These are phyloP conservation scores for Apodemia mormo DNA, from an alignment of 2,888 invertebrate species.

Conservation along the genomic window DNA sequence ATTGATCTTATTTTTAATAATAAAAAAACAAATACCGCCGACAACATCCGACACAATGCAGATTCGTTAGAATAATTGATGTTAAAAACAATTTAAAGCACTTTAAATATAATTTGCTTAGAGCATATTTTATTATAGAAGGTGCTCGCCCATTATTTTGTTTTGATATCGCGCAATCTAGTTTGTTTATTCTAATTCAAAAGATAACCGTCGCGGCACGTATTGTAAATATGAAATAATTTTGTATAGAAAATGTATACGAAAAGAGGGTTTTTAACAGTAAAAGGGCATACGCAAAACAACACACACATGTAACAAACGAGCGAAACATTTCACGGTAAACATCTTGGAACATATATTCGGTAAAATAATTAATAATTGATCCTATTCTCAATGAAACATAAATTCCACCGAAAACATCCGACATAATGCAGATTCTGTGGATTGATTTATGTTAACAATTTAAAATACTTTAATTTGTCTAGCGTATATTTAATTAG, in stretches of 20 bases:
- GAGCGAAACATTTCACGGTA: neutral
- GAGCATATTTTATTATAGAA: neutral
- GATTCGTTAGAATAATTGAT: constrained; percentile 2
- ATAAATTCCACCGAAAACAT: neutral
- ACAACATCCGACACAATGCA: constrained; percentile 14
- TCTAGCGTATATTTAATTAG: no score
- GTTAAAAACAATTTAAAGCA: constrained; percentile 8
- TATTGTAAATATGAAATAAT: no score
- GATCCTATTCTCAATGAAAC: neutral
- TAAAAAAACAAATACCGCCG: neutral
- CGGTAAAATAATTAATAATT: constrained; percentile 3
- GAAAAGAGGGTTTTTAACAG: no score
- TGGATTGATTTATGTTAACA: no score
- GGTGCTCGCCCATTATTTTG: neutral
- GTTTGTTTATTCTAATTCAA: no score
- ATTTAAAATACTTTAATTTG: no score
- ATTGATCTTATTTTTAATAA: constrained; percentile 12
- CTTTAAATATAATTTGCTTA: neutral
- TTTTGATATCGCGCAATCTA: no score
- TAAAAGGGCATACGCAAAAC: no score
- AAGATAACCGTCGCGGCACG: neutral
- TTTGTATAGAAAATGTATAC: no score
- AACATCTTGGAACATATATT: neutral
- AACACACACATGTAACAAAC: neutral
- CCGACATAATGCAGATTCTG: no score